These are phyloP conservation scores for Puma concolor DNA, from an alignment of 2,113 vertebrate species.

Conservation along the genomic window DNA sequence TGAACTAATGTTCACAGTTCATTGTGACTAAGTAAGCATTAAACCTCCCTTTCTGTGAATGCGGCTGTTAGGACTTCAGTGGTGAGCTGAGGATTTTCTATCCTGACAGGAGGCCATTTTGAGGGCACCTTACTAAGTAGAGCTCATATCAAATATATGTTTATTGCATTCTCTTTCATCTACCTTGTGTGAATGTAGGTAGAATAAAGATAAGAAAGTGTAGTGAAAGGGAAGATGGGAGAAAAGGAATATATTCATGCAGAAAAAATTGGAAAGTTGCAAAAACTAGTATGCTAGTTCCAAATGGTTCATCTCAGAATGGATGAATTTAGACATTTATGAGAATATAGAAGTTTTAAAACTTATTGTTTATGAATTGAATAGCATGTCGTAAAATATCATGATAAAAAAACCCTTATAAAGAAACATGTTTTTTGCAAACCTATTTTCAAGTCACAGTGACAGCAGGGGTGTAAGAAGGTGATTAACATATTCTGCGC, in stretches of 20 bases:
- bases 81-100: background rate
- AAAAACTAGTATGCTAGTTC: background rate
- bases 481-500: slow-evolving; percentile 66
- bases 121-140: background rate
- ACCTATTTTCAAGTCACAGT: slow-evolving; percentile 63
- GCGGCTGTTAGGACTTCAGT: background rate
- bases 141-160: background rate
- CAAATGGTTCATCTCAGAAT: background rate
- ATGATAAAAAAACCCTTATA: slow-evolving; percentile 47
- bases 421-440: slow-evolving; percentile 51
- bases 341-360: background rate
- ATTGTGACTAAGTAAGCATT: background rate
- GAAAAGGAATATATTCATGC: background rate
- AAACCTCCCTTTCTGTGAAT: background rate
- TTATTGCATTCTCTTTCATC: background rate
- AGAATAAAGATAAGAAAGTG: background rate
- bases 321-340: background rate
- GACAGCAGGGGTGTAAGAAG: slow-evolving; percentile 55
- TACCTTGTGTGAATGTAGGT: background rate
- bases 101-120: background rate
- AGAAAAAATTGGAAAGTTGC: background rate
- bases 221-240: background rate
- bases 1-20: background rate
- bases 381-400: slow-evolving; percentile 22
- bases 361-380: slow-evolving; percentile 40